Conservation (phyloP, 2,113 vertebrate genomes). For the Dendrocopos noguchii region DNA sequence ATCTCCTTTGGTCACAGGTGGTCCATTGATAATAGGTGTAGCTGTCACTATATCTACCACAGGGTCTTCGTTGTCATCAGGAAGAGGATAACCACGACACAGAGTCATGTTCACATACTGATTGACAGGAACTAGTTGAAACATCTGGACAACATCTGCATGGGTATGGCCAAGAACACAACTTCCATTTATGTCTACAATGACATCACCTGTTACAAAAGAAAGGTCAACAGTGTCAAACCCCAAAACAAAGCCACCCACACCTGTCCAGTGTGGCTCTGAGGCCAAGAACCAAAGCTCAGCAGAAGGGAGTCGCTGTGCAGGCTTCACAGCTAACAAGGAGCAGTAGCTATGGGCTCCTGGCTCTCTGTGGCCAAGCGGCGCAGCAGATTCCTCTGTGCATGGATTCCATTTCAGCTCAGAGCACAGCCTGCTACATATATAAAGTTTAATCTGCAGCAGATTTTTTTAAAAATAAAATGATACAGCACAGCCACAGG, state of each 20-base stretch:
- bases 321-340: background rate
- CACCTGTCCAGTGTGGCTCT: background rate
- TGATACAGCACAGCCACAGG: background rate
- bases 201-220: slow-evolving; percentile 89
- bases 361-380: background rate
- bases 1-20: slow-evolving; percentile 78
- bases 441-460: slow-evolving; percentile 50
- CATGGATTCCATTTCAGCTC: slow-evolving; percentile 10
- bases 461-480: slow-evolving; percentile 17
- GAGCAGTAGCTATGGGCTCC: background rate
- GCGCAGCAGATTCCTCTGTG: background rate
- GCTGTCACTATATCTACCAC: slow-evolving; percentile 78
- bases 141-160: slow-evolving; percentile 98
- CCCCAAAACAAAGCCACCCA: background rate
- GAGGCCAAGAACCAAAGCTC: background rate
- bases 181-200: slow-evolving; percentile 92
- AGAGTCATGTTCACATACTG: slow-evolving; percentile 95
- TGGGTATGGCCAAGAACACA: slow-evolving; percentile 98
- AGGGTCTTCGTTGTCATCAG: slow-evolving; percentile 87
- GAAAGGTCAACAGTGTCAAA: background rate
- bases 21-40: slow-evolving; percentile 82
- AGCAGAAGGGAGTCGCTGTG: background rate
- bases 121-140: slow-evolving; percentile 91
- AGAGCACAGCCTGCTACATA: slow-evolving; percentile 41
- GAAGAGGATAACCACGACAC: slow-evolving; percentile 96